Percentiles rank a stretch among this genome's conserved stretches.
Conservation (phyloP, 2,888 invertebrate species). For the Osedax fenrisi region DNA sequence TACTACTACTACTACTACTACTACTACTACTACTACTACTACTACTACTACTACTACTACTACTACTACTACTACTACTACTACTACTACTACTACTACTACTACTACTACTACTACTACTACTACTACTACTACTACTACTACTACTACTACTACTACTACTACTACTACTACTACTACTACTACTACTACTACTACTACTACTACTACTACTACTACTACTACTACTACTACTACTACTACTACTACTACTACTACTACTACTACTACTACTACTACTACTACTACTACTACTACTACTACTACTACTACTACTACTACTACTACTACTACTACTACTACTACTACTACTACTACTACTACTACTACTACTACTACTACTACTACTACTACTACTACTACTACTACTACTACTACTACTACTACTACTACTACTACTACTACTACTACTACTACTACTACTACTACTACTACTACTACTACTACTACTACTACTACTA, state of each 20-base stretch:
- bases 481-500: slow-evolving; percentile 18
- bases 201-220: slow-evolving; percentile 4
- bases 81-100: slow-evolving; percentile 25
- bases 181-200: slow-evolving; percentile 7
- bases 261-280: background rate
- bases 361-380: slow-evolving; percentile 21
- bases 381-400: slow-evolving; percentile 19
- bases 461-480: slow-evolving; percentile 16
- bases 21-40: slow-evolving; percentile 14
- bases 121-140: slow-evolving; percentile 9
- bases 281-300: background rate
- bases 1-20: slow-evolving; percentile 20
- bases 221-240: slow-evolving; percentile 9
- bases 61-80: slow-evolving; percentile 26
- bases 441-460: slow-evolving; percentile 22
- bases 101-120: slow-evolving; percentile 7
- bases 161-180: slow-evolving; percentile 13
- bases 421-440: slow-evolving; percentile 12
- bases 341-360: slow-evolving; percentile 25
- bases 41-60: slow-evolving; percentile 20
- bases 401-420: slow-evolving; percentile 12
- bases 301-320: slow-evolving; percentile 22
- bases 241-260: slow-evolving; percentile 12
- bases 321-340: slow-evolving; percentile 28
- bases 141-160: slow-evolving; percentile 6